Base-by-base conservation (phyloP, 1,140 invertebrate genomes). In the Piezodorus guildinii region DNA sequence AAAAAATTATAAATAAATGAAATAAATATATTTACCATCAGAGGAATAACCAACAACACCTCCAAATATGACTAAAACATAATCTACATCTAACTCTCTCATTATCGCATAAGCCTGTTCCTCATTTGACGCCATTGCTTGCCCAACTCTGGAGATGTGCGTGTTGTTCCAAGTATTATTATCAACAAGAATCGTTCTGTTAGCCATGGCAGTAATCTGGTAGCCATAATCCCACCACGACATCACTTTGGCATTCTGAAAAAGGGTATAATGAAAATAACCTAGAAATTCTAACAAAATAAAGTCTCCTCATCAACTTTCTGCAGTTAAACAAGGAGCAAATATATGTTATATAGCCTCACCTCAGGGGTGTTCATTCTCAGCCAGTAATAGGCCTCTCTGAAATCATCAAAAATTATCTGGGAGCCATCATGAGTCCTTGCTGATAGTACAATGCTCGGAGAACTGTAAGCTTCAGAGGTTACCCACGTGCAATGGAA, bases 151-250 rank as follows among this genome's bases (percentile, higher is more conserved):
- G 17, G 91, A 94, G 72, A 98, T 98, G 74, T 98, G 96, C 9
- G 95, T 97, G 76, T 98, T 98, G 77, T 98, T 98, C 96, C 96
- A 98, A 10, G 96, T 98, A 73, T 98, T 98, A 76, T 98, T 98
- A 75, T 98, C 96, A n/a, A 98, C 95, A 69, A 98, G 78, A 68
- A 97, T 95, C 5, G 95, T 98, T 51, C 95, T 81, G 81, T 98
- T 98, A 5, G 94, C 95, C 94, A 98, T 98, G 15, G 94, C 94
- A 21, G 95, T 97, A 77, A 98, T 98, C 77, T 98, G 96, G 77
- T 98, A 98, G 8, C 96, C 96, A 77, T 98, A 98, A 85, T 98
- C 96, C 96, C 96, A 98, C 96, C 96, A 98, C 2, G 93, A 96
- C 96, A 98, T 98, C 45, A 98, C 86, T 77, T 92, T 90, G 4